Evolutionary conservation across 2,797 vertebrate genomes (phyloP), one percentile per base, ranked within the genome.

Genomic region (Malacoraja senta): DNA sequence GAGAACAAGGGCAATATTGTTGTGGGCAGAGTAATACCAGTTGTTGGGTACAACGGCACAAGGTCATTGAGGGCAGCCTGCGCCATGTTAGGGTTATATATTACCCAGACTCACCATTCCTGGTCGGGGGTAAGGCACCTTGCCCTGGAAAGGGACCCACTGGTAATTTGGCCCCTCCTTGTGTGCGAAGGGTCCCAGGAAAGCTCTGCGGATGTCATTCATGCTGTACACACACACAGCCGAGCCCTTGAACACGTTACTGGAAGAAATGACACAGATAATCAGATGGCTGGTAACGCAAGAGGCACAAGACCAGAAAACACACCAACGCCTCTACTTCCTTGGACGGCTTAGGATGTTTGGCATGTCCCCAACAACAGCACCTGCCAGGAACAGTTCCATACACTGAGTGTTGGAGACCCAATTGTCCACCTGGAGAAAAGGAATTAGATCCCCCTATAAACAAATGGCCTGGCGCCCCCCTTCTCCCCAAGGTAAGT

Each of bases 151-250:
- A 0, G 98, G 97, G 94, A 99, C 97, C 98, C 98, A 99, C 96
- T 99, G 99, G 95, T 99, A 99, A 95, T 97, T 98, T 93, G 98
- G 98, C 80, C 98, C 99, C 95, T 99, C 99, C 96, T 99, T 99
- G 96, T 99, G 98, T 0, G 99, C 98, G 12, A 99, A 99, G 21
- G 99, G 99, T 93, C 99, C 99, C 96, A 99, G 96, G 96, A 99
- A 99, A 84, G 98, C 98, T 94, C 98, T 97, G 53, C 99, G 98
- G 94, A 99, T 98, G 93, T 99, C 99, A 0, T 97, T 98, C 98
- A 99, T 99, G 94, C 97, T 98, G 96, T 99, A 99, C 92, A 98
- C 94, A 8, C 99, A 99, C 94, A 99, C 96, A 0, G 98, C 99
- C 0, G 98, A 99, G 94, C 99, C 98, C 95, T 97, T 97, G 96